These are phyloP conservation scores for Alouatta palliata DNA, from an alignment of 2,113 vertebrate species.

Conservation along the genomic window DNA sequence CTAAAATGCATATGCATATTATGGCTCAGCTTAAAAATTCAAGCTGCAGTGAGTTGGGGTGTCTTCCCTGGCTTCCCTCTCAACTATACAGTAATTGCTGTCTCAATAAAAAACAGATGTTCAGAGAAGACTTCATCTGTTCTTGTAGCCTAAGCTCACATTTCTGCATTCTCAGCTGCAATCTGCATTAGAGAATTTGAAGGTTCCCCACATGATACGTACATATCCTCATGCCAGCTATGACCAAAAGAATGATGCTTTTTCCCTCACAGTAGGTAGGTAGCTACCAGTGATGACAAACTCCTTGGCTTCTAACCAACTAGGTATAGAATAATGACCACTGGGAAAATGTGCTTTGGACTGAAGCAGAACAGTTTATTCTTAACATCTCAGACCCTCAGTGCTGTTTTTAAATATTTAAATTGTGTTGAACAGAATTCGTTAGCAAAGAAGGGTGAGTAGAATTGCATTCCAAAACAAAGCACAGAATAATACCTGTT, in stretches of 20 bases:
- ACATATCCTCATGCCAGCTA: neutral
- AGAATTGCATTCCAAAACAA: slow-evolving; percentile 50
- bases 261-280: neutral
- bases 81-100: slow-evolving; percentile 72
- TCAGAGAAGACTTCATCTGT: slow-evolving; percentile 72
- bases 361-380: neutral
- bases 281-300: neutral
- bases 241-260: neutral
- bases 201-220: neutral
- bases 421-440: slow-evolving; percentile 3
- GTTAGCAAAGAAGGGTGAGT: neutral
- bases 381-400: neutral
- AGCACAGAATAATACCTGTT: slow-evolving; percentile 12
- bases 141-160: slow-evolving; percentile 62
- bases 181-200: neutral
- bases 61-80: slow-evolving; percentile 78
- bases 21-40: slow-evolving; percentile 75
- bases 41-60: slow-evolving; percentile 72
- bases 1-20: slow-evolving; percentile 15
- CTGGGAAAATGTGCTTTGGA: neutral
- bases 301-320: neutral
- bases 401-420: neutral
- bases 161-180: slow-evolving; percentile 29
- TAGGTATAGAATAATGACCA: neutral
- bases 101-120: slow-evolving; percentile 82